Evolutionary conservation across 2,797 vertebrate species (phyloP).

Genomic region (Hydrophis major): DNA sequence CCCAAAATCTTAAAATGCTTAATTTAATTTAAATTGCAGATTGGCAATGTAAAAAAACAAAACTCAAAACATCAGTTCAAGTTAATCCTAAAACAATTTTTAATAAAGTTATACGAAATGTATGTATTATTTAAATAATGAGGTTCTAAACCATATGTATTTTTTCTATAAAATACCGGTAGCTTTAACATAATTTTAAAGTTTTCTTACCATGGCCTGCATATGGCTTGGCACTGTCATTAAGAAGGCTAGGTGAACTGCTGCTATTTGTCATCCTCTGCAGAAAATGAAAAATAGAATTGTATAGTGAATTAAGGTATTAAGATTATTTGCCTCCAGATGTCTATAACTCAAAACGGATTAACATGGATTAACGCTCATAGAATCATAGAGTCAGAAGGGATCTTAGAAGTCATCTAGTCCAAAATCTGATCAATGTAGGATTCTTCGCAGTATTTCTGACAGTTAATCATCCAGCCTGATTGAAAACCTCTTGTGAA

Average conservation of each 20-base stretch:
- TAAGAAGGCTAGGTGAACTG: constrained; percentile 97
- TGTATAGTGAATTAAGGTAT: constrained; percentile 10
- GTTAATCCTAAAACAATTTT: background rate
- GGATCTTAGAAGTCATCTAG: background rate
- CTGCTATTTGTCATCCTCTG: constrained; percentile 98
- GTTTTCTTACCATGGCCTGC: constrained; percentile 85
- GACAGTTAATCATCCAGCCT: background rate
- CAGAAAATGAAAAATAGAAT: constrained; percentile 55
- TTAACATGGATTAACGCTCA: background rate
- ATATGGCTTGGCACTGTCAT: constrained; percentile 98
- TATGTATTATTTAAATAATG: background rate
- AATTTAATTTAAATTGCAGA: background rate
- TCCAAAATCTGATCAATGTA: background rate
- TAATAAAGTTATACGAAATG: background rate
- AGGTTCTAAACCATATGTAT: background rate
- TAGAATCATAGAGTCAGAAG: background rate
- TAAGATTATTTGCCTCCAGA: background rate
- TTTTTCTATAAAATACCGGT: background rate
- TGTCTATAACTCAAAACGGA: constrained; percentile 1
- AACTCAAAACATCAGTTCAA: background rate
- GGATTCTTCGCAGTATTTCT: background rate
- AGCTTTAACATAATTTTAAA: background rate
- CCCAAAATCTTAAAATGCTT: background rate
- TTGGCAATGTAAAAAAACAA: background rate
- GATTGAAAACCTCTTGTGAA: background rate